Evolutionary conservation across 1,140 invertebrate species (phyloP).

Genomic region (Ooceraea biroi): DNA sequence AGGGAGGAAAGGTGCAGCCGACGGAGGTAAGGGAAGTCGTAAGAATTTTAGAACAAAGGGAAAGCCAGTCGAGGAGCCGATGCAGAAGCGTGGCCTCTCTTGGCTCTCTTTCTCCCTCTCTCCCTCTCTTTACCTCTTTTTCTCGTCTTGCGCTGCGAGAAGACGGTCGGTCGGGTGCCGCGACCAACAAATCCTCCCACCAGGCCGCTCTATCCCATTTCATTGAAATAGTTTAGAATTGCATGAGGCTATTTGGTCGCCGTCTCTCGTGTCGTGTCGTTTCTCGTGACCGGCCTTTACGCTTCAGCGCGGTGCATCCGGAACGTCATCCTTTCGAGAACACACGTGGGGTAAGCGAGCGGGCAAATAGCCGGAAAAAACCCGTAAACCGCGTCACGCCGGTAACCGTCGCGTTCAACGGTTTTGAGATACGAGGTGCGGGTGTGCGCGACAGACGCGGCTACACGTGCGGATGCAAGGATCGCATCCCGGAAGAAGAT

Average conservation of each 20-base stretch:
- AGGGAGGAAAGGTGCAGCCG: slow-evolving; percentile 4
- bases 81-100: slow-evolving; percentile 67
- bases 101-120: slow-evolving; percentile 39
- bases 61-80: slow-evolving; percentile 33
- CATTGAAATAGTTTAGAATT: slow-evolving; percentile 83
- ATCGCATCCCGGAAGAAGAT: slow-evolving; percentile 2
- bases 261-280: slow-evolving; percentile 49
- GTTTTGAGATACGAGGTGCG: slow-evolving; percentile 58
- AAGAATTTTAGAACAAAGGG: slow-evolving; percentile 81
- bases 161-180: slow-evolving; percentile 43
- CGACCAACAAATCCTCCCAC: slow-evolving; percentile 74
- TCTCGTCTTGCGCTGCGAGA: slow-evolving; percentile 2
- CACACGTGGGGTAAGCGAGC: slow-evolving; percentile 13
- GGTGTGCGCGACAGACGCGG: slow-evolving; percentile 50
- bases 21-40: slow-evolving; percentile 71
- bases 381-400: slow-evolving; percentile 32
- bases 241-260: slow-evolving; percentile 72
- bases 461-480: background rate
- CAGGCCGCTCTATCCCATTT: slow-evolving; percentile 76
- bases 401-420: slow-evolving; percentile 12
- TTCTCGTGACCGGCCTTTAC: slow-evolving; percentile 35
- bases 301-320: background rate
- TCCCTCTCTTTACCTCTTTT: background rate
- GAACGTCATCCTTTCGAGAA: slow-evolving; percentile 9
- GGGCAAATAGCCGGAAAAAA: slow-evolving; percentile 70